Evolutionary conservation across 2,888 invertebrate species (phyloP), one percentile per base, ranked within the genome.

Genomic region (Trimorus sp.): DNA sequence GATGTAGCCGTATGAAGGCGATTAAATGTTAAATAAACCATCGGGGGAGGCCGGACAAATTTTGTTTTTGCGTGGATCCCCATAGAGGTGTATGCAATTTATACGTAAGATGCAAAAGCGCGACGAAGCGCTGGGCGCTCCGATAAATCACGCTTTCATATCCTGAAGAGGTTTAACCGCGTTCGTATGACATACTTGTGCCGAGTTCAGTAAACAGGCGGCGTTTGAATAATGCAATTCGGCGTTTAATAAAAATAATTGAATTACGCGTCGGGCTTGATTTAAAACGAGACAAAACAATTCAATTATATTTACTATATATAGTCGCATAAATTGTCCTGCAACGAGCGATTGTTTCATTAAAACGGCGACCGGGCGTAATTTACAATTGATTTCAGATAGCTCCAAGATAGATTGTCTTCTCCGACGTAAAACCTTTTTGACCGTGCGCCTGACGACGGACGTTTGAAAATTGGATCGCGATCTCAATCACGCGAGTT

Each of bases 71-170:
- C 45, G 3, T 12, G 12, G 12, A 45, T 45, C 45, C 45, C 45
- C 37, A 70, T 53, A 38, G 37, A 54, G 48, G 16, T 12, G 54
- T 62, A 63, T 51, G 51, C 42, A 53, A 49, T 77, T 78, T 70
- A 58, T 69, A 62, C 56, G 77, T 75, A 54, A 65, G 79, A 63
- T 75, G 54, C 62, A 71, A 69, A 84, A 73, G 60, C 59, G 65
- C 71, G 75, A 73, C 78, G 70, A 76, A 76, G 45, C 59, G 62
- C 74, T 73, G 66, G 65, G 60, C 73, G 49, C 70, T 68, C 14
- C 53, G 40, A 76, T 84, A 82, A 82, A 84, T 84, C 84, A 84
- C 69, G 73, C 77, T 79, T 80, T 79, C 79, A 76, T 82, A 81
- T 73, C 79, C 80, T 78, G 78, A 82, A 84, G 82, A 80, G 82